phyloP scores from a whole-genome alignment of 2,797 vertebrate genomes.

The Cynopterus sphinx region DNA sequence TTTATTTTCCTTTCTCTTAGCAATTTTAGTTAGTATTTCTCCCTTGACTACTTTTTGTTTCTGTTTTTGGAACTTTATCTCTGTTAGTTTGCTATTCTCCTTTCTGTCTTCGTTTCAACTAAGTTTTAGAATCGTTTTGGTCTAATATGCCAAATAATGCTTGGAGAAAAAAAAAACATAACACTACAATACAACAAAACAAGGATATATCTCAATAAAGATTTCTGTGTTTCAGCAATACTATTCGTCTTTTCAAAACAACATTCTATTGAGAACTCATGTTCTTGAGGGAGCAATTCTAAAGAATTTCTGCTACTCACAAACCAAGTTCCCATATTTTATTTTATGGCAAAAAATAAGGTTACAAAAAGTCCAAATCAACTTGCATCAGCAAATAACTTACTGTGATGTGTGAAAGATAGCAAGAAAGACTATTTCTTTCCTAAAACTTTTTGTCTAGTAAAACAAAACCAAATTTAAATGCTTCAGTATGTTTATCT shows the following conservation, averaged over 20 bases:
- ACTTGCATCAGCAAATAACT: slow-evolving; percentile 28
- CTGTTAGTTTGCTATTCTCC: slow-evolving; percentile 3
- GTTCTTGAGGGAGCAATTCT: slow-evolving; percentile 38
- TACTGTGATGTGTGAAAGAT: background rate
- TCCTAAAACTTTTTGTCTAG: background rate
- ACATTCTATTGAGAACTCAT: background rate
- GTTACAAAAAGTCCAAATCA: slow-evolving; percentile 36
- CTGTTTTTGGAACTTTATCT: slow-evolving; percentile 49
- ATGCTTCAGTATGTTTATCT: background rate
- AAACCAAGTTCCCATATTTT: slow-evolving; percentile 46
- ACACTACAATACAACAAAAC: background rate
- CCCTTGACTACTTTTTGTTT: slow-evolving; percentile 49
- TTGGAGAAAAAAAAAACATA: background rate
- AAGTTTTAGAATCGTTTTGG: slow-evolving; percentile 36
- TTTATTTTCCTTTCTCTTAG: slow-evolving; percentile 60
- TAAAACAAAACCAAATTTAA: background rate
- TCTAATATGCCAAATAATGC: slow-evolving; percentile 49
- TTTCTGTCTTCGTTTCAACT: slow-evolving; percentile 42
- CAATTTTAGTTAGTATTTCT: slow-evolving; percentile 61
- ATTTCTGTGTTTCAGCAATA: background rate
- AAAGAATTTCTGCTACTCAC: slow-evolving; percentile 26
- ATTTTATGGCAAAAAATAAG: slow-evolving; percentile 54
- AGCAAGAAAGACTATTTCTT: background rate
- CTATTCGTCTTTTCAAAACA: slow-evolving; percentile 60
- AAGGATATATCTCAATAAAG: slow-evolving; percentile 52